Conservation (phyloP, 2,113 vertebrate species). For the Rattus rattus region DNA sequence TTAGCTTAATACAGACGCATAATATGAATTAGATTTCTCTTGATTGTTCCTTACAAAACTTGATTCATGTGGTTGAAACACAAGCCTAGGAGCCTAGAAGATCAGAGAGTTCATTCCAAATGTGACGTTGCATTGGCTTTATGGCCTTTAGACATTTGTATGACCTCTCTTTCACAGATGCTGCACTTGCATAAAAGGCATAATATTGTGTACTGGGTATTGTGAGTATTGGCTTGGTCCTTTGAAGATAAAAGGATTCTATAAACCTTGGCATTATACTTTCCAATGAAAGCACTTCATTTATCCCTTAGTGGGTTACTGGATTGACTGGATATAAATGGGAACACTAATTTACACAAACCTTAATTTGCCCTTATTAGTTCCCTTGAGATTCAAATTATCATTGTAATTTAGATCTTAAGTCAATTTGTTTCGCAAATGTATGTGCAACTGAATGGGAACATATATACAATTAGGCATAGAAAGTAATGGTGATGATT, state of each 20-base stretch:
- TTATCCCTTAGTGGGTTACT: conserved; percentile 64
- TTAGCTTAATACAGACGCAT: conserved; percentile 60
- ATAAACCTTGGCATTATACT: conserved; percentile 59
- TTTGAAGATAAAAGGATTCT: conserved; percentile 74
- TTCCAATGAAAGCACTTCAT: conserved; percentile 70
- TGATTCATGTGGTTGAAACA: conserved; percentile 65
- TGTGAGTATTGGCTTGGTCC: conserved; percentile 51
- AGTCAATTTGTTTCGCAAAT: conserved; percentile 1
- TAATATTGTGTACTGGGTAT: conserved; percentile 51
- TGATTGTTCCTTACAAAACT: conserved; percentile 50
- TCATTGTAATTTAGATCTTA: background rate
- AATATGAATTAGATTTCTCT: conserved; percentile 62
- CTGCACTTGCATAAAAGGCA: conserved; percentile 53
- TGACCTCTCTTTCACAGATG: conserved; percentile 64
- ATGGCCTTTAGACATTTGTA: conserved; percentile 37
- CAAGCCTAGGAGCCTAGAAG: conserved; percentile 47
- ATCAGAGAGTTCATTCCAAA: conserved; percentile 55
- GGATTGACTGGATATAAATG: conserved; percentile 40
- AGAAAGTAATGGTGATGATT: conserved; percentile 57
- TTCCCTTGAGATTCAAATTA: conserved; percentile 19
- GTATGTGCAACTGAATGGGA: conserved; percentile 52
- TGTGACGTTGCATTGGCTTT: conserved; percentile 51
- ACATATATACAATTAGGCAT: conserved; percentile 11
- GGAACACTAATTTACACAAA: conserved; percentile 53
- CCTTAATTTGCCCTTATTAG: conserved; percentile 48